These are phyloP conservation scores for Noctua janthina DNA, from an alignment of 2,888 invertebrate genomes.

Conservation along the genomic window DNA sequence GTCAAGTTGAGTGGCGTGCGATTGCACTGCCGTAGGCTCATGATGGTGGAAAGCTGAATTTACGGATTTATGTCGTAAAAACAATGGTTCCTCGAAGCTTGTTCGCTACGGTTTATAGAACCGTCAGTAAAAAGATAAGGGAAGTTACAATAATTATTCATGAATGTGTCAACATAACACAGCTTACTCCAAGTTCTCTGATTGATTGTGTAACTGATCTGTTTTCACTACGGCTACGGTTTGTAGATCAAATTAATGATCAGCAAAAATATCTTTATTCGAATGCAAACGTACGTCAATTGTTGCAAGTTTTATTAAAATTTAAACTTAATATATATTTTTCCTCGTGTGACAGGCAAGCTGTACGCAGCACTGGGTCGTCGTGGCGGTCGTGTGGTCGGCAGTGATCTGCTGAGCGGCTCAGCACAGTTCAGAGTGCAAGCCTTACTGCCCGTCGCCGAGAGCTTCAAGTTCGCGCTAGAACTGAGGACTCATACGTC, in stretches of 20 bases:
- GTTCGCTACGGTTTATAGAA: background rate
- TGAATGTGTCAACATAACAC: background rate
- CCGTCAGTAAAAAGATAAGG: background rate
- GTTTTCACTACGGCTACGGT: background rate
- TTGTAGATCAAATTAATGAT: background rate
- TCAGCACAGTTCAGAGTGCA: conserved; percentile 97
- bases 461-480: conserved; percentile 98
- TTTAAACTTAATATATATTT: background rate
- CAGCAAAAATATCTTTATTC: background rate
- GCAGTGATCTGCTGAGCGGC: conserved; percentile 97
- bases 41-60: background rate
- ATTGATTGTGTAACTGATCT: background rate
- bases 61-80: background rate
- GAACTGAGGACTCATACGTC: conserved; percentile 99
- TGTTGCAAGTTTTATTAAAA: background rate
- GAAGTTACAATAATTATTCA: background rate
- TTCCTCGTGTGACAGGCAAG: conserved; percentile 90
- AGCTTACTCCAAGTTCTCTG: background rate
- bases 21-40: too few species aligned
- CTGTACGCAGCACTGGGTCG: conserved; percentile 97
- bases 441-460: conserved; percentile 98
- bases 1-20: too few species aligned
- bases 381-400: conserved; percentile 96
- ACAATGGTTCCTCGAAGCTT: background rate
- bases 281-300: background rate